A percentile compares a stretch with the other conserved stretches of the same genome.
phyloP scores from a whole-genome alignment of 2,888 invertebrate genomes.

The Apoda limacodes region DNA sequence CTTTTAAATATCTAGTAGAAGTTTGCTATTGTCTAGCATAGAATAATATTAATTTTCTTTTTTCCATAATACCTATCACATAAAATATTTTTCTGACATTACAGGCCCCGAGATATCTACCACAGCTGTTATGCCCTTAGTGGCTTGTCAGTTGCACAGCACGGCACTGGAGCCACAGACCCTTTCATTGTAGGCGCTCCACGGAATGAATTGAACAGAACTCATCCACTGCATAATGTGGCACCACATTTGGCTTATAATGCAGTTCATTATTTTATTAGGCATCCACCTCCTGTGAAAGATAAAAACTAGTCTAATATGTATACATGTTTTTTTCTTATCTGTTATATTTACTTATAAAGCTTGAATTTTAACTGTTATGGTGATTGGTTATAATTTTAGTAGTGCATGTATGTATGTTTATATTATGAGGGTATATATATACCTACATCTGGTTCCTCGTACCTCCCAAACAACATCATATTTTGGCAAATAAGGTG shows the following conservation, averaged over 20 bases:
- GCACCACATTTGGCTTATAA: constrained; percentile 72
- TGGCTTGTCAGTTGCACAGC: constrained; percentile 94
- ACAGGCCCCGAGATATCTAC: constrained; percentile 89
- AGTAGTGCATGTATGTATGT: too few relatives aligned
- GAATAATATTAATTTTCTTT: constrained; percentile 3
- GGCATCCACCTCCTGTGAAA: constrained; percentile 56
- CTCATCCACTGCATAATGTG: constrained; percentile 88
- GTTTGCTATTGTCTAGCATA: too few relatives aligned
- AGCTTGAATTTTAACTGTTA: too few relatives aligned
- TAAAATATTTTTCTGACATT: constrained; percentile 30
- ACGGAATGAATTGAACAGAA: constrained; percentile 77
- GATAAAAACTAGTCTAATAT: constrained; percentile 49
- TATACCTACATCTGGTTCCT: too few relatives aligned
- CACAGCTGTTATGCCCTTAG: constrained; percentile 97
- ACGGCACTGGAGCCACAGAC: constrained; percentile 61
- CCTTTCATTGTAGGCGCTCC: constrained; percentile 73
- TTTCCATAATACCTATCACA: constrained; percentile 3
- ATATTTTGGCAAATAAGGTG: too few relatives aligned
- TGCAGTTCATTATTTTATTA: constrained; percentile 59
- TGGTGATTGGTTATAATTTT: too few relatives aligned
- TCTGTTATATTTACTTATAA: too few relatives aligned
- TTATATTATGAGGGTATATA: too few relatives aligned
- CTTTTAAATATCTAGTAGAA: too few relatives aligned
- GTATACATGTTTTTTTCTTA: too few relatives aligned
- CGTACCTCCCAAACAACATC: too few relatives aligned